Percentiles rank a stretch among this genome's conserved stretches.
Evolutionary conservation across 53 echinoderm and acorn worm species (phyloP).

Genomic region (Mesocentrotus franciscanus): DNA sequence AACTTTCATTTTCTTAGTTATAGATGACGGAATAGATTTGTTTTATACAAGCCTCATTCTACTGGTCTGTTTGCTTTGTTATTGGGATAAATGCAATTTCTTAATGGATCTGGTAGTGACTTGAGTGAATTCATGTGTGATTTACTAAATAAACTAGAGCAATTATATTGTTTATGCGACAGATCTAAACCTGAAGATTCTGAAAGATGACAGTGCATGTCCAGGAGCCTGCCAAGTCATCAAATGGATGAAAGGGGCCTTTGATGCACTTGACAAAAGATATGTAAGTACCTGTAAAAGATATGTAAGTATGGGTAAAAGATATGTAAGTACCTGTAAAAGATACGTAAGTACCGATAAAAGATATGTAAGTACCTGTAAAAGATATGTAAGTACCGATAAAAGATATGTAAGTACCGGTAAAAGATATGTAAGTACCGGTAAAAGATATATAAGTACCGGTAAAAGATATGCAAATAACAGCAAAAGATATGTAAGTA

Average conservation of each 20-base stretch:
- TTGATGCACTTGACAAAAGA: conserved; percentile 98
- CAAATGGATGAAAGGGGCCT: conserved; percentile 98
- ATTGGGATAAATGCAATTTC: background rate
- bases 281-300: conserved; percentile 78
- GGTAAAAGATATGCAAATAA: too few relatives aligned
- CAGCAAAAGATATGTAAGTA: too few relatives aligned
- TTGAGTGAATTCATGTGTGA: background rate
- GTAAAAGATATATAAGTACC: too few relatives aligned
- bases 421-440: too few relatives aligned
- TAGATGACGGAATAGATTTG: too few relatives aligned
- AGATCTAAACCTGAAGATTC: conserved; percentile 93
- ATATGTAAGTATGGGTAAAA: background rate
- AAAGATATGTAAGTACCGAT: too few relatives aligned
- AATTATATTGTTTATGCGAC: background rate
- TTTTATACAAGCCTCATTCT: background rate
- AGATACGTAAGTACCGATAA: too few relatives aligned
- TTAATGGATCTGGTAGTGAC: background rate
- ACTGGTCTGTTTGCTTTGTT: background rate
- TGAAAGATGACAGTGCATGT: conserved; percentile 93
- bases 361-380: too few relatives aligned
- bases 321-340: too few relatives aligned
- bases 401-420: too few relatives aligned
- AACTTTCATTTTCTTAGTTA: too few relatives aligned
- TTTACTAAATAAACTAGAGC: too few relatives aligned
- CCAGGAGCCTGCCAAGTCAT: conserved; percentile 97